Evolutionary conservation across 2,888 invertebrate species (phyloP).

Genomic region (Orthosia incerta): DNA sequence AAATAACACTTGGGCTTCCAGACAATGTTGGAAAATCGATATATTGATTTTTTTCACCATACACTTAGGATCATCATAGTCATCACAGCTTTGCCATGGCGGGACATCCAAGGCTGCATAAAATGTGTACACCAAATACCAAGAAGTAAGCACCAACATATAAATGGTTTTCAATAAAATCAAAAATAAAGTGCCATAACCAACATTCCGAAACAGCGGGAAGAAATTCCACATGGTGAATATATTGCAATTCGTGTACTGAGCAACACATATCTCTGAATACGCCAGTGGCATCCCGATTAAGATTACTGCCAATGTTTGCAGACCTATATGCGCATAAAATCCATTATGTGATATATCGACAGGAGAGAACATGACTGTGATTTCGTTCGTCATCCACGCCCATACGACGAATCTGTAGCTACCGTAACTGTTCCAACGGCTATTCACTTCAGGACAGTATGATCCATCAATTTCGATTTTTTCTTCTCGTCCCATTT

Average conservation of each 20-base stretch:
- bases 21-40: conserved; percentile 84
- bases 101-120: conserved; percentile 79
- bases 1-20: conserved; percentile 81
- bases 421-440: conserved; percentile 79
- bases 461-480: conserved; percentile 67
- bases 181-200: conserved; percentile 78
- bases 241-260: conserved; percentile 82
- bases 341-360: conserved; percentile 81
- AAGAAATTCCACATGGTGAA: conserved; percentile 84
- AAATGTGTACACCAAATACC: conserved; percentile 83
- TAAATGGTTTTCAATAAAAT: conserved; percentile 79
- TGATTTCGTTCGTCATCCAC: conserved; percentile 84
- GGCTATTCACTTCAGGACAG: conserved; percentile 68
- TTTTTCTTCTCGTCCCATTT: conserved; percentile 60
- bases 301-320: conserved; percentile 76
- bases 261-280: conserved; percentile 85
- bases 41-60: conserved; percentile 85
- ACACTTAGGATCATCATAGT: conserved; percentile 77
- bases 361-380: conserved; percentile 74
- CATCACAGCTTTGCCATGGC: conserved; percentile 84
- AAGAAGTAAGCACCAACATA: conserved; percentile 77
- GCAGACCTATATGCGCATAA: conserved; percentile 74
- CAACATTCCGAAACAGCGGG: conserved; percentile 81
- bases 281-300: conserved; percentile 84
- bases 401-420: conserved; percentile 81